A percentile compares a stretch with the other conserved stretches of the same genome.
phyloP scores from a whole-genome alignment of 2,113 vertebrate genomes.

The Amphiprion percula region DNA sequence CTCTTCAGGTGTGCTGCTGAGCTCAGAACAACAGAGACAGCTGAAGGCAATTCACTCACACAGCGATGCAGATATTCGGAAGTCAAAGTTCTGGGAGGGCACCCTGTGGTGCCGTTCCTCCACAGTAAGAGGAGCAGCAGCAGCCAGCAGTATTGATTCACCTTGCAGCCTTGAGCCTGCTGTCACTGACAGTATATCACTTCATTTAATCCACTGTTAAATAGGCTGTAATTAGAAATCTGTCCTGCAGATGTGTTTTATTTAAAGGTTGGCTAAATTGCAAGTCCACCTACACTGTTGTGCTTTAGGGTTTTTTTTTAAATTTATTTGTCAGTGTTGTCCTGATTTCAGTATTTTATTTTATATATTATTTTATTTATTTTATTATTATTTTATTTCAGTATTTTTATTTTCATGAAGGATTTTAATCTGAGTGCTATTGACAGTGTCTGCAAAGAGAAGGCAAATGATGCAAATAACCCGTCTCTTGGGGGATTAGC shows the following conservation, averaged over 20 bases:
- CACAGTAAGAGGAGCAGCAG: constrained; percentile 40
- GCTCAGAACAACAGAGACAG: constrained; percentile 89
- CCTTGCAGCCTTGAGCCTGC: constrained; percentile 67
- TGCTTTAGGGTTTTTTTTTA: background rate
- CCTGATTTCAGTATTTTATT: constrained; percentile 40
- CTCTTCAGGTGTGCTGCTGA: constrained; percentile 87
- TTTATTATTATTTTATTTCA: constrained; percentile 34
- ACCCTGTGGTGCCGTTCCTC: constrained; percentile 40
- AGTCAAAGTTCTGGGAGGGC: constrained; percentile 76
- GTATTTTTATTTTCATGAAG: constrained; percentile 44
- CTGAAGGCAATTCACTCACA: constrained; percentile 90
- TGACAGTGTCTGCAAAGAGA: constrained; percentile 64
- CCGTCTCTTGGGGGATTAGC: constrained; percentile 68
- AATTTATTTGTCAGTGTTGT: background rate
- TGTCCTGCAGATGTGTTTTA: constrained; percentile 64
- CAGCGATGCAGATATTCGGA: constrained; percentile 88
- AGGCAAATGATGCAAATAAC: constrained; percentile 71
- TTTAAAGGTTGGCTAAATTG: constrained; percentile 54
- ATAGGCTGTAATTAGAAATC: constrained; percentile 74
- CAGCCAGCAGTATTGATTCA: constrained; percentile 69
- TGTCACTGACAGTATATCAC: constrained; percentile 75
- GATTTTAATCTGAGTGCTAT: constrained; percentile 58
- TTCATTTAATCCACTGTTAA: constrained; percentile 81
- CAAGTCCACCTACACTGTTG: constrained; percentile 12
- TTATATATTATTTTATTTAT: too few species aligned